phyloP scores from a whole-genome alignment of 2,113 vertebrate genomes.

The Hemicordylus capensis region DNA sequence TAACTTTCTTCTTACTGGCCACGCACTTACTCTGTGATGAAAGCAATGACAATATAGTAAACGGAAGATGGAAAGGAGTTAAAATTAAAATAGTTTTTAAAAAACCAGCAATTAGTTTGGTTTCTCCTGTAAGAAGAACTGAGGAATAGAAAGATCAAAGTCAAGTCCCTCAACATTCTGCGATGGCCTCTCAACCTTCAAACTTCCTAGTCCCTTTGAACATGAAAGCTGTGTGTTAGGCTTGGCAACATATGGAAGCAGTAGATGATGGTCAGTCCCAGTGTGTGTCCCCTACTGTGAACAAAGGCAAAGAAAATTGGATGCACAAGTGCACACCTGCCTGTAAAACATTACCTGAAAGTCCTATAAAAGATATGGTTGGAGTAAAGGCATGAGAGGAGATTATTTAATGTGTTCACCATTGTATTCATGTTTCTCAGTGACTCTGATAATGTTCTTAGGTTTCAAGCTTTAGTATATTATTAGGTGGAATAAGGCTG shows the following conservation, averaged over 20 bases:
- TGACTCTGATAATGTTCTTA: neutral
- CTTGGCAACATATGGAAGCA: slow-evolving; percentile 66
- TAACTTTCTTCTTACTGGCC: slow-evolving; percentile 15
- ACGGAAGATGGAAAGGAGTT: slow-evolving; percentile 15
- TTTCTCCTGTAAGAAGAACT: slow-evolving; percentile 69
- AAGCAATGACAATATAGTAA: slow-evolving; percentile 28
- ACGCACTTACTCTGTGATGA: slow-evolving; percentile 2
- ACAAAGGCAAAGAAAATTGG: slow-evolving; percentile 67
- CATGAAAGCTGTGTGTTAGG: slow-evolving; percentile 73
- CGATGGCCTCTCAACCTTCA: slow-evolving; percentile 66
- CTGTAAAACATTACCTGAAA: slow-evolving; percentile 36
- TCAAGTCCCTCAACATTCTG: slow-evolving; percentile 49
- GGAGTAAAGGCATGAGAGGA: neutral
- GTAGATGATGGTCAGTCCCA: slow-evolving; percentile 65
- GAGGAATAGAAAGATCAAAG: slow-evolving; percentile 74
- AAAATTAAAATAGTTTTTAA: slow-evolving; percentile 61
- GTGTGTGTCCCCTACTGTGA: slow-evolving; percentile 66
- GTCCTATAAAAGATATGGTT: slow-evolving; percentile 44
- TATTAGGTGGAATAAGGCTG: neutral
- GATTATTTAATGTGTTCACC: neutral
- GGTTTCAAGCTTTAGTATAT: neutral
- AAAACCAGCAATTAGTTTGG: slow-evolving; percentile 65
- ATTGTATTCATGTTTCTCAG: neutral
- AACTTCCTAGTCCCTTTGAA: slow-evolving; percentile 73
- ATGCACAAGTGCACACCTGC: slow-evolving; percentile 37